Evolutionary conservation across 2,888 invertebrate species (phyloP), one percentile per base, ranked within the genome.

Genomic region (Pyrocoelia pectoralis): DNA sequence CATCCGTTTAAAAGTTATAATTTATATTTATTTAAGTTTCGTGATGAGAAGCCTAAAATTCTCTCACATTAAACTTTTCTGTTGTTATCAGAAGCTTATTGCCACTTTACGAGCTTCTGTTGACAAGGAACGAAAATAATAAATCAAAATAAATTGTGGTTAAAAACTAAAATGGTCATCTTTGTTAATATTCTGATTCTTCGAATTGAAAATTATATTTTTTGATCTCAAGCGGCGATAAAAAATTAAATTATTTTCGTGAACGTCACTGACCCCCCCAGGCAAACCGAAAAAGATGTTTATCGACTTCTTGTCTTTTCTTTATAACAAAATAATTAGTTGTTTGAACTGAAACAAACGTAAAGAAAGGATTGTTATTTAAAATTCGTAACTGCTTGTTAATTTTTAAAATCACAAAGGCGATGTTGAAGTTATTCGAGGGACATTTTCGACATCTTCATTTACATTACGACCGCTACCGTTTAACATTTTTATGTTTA

Each of bases 181-280:
- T 53, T 58, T 52, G 49, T 60, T 60, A 63, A 54, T 63, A 58
- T 63, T 58, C 57, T 24, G 55, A 63, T 58, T 63, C 63, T 54
- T 55, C 54, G 58, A 63, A 63, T 58, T 51, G 18, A 41, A 19
- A 56, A 57, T 61, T 43, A 56, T 51, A 53, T 19, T 60, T n/a
- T n/a, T 46, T 50, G 55, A 62, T 61, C 56, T 40, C 13, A 46
- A n/a, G 14, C n/a, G 13, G n/a, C 33, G 59, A 59, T 59, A 59
- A 24, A 24, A 24, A 24, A 24, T 24, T 24, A 24, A 24, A 24
- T 24, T 24, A 29, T 18, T 19, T 14, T 50, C 28, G 40, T 40
- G 41, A 49, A 14, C 58, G 58, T 53, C 59, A 33, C 33, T 58
- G 53, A 59, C 59, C 53, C 18, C 24, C 24, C 24, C 43, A 52